Evolutionary conservation across 1,140 invertebrate genomes (phyloP).

Genomic region (Papilio machaon): DNA sequence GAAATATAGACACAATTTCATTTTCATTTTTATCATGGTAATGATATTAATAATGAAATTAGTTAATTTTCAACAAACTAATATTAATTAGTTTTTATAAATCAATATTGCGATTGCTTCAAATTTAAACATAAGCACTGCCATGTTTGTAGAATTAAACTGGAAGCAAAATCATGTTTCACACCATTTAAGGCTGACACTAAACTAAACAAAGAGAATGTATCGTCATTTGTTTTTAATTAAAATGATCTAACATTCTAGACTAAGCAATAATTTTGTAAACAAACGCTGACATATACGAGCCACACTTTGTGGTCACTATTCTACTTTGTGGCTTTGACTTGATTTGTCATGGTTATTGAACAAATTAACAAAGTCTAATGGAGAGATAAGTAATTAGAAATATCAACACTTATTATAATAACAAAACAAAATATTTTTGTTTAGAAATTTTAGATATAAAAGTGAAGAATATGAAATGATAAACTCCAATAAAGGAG

Average conservation of each 20-base stretch:
- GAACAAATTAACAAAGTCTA: background rate
- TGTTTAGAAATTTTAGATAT: background rate
- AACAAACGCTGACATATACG: background rate
- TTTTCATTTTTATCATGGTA: no score
- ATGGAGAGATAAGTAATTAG: background rate
- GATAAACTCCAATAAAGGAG: background rate
- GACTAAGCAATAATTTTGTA: background rate
- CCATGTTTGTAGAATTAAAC: background rate
- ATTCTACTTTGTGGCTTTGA: background rate
- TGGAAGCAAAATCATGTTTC: background rate
- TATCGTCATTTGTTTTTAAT: conserved; percentile 17
- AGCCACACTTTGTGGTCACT: background rate
- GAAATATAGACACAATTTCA: no score
- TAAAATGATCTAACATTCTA: background rate
- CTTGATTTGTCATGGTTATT: background rate
- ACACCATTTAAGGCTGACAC: background rate
- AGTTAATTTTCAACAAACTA: no score
- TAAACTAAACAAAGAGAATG: background rate
- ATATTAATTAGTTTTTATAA: background rate
- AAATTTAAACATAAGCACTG: background rate
- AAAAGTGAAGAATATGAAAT: no score
- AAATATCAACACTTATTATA: background rate
- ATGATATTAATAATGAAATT: no score
- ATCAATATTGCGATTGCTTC: background rate
- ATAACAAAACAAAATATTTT: background rate